Evolutionary conservation across 2,888 invertebrate species (phyloP).

Genomic region (Charanyca ferruginea): DNA sequence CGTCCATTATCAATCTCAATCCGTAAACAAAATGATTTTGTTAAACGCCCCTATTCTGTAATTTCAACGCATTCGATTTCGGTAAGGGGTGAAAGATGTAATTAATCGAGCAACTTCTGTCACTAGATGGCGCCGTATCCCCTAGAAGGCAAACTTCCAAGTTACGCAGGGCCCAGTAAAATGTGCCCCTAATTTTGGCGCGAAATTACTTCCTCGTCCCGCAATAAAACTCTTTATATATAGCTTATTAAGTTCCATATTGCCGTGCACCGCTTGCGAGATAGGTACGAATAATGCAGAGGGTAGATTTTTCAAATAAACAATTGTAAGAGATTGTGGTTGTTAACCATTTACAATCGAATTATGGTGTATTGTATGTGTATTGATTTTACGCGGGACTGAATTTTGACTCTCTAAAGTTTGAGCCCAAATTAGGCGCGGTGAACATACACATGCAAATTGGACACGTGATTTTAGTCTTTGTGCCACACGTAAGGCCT

Average conservation of each 20-base stretch:
- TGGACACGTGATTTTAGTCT: slow-evolving; percentile 3
- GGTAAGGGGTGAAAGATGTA: slow-evolving; percentile 84
- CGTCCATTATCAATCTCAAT: slow-evolving; percentile 55
- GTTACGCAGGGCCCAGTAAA: slow-evolving; percentile 71
- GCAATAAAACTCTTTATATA: slow-evolving; percentile 68
- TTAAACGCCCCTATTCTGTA: slow-evolving; percentile 74
- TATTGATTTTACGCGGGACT: slow-evolving; percentile 68
- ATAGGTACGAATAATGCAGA: slow-evolving; percentile 69
- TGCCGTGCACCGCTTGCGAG: slow-evolving; percentile 51
- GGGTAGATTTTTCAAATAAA: slow-evolving; percentile 85
- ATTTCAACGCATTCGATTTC: slow-evolving; percentile 77
- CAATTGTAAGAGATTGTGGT: slow-evolving; percentile 85
- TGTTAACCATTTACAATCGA: slow-evolving; percentile 81
- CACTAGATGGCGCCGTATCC: slow-evolving; percentile 72
- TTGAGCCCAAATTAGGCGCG: slow-evolving; percentile 4
- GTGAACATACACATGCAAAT: slow-evolving; percentile 8
- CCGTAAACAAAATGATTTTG: slow-evolving; percentile 76
- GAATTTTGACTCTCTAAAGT: slow-evolving; percentile 38
- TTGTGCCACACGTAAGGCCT: neutral
- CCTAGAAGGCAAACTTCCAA: slow-evolving; percentile 59
- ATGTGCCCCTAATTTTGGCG: slow-evolving; percentile 79
- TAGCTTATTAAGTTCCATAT: slow-evolving; percentile 62
- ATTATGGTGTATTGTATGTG: slow-evolving; percentile 77
- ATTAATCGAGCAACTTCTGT: slow-evolving; percentile 88
- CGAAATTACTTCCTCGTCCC: slow-evolving; percentile 59